Base-by-base conservation (phyloP, 1,140 invertebrate species). In the Drosophila erecta region DNA sequence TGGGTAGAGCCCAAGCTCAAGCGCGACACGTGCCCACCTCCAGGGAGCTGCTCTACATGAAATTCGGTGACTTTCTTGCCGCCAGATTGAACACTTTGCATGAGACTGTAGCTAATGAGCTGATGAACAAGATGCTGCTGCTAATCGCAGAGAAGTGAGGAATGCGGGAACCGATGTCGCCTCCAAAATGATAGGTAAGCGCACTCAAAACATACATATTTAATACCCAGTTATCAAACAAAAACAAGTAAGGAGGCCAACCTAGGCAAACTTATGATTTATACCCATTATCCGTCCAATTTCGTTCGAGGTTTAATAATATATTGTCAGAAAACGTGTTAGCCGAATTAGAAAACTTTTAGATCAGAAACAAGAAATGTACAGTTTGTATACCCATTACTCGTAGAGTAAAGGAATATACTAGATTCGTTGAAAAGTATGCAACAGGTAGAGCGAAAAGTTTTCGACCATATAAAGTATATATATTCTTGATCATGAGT, bases 51-150 rank as follows among this genome's bases (percentile, higher is more conserved):
- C 76, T 92, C 47, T 91, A 92, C 20, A 79, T 79, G 3, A 92
- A 91, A 24, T 92, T 92, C 55, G 90, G 90, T 10, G 90, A 92
- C 17, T 92, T 91, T 56, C 64, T 92, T 14, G 76, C 90, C 20
- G 90, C 90, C n/a, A 74, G 90, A 70, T 67, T 92, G 59, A 91
- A 92, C 58, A 91, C 90, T 10, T 69, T 92, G 35, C 74, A 86
- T 24, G 90, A 92, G 51, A 74, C 74, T 14, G 77, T 80, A n/a
- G 90, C 90, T 51, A 92, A 91, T 41, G 90, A 92, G 50, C 56
- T 92, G 30, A 92, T 92, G 87, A 91, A 92, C 50, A 90, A 86
- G 22, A 91, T 92, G 27, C 51, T 92, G 8, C 38, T 92, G 57
- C 53, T 92, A 10, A 90, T 92, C 11, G 90, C 90, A 0, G 87